Percentiles rank a stretch among this genome's conserved stretches.
These are phyloP conservation scores for Cylindroiulus punctatus DNA, from an alignment of 2,888 invertebrate genomes.

Conservation along the genomic window DNA sequence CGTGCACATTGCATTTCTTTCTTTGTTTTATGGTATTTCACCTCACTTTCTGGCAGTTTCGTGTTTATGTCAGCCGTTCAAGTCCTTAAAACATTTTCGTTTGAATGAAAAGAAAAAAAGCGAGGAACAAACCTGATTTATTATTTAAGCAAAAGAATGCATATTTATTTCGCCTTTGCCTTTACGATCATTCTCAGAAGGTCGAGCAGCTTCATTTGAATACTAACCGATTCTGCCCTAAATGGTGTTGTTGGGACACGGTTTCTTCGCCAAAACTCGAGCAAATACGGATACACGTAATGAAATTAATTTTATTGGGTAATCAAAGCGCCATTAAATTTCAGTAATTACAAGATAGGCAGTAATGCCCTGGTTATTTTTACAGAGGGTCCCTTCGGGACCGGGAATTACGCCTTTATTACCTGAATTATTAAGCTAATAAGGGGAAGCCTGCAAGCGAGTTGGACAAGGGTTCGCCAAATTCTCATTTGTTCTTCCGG, in stretches of 20 bases:
- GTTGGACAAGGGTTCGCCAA: not conserved
- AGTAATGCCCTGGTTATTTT: conserved; percentile 23
- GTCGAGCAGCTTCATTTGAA: not conserved
- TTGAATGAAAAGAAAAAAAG: not conserved
- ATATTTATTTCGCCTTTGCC: not conserved
- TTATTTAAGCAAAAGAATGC: not conserved
- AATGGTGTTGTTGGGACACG: not conserved
- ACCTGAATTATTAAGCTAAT: conserved; percentile 42
- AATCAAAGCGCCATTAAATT: conserved; percentile 16
- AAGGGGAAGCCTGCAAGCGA: not conserved
- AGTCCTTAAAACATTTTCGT: not conserved
- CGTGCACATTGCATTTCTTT: not conserved
- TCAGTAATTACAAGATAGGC: conserved; percentile 42
- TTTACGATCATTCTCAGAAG: not conserved
- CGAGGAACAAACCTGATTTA: not conserved
- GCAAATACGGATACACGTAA: conserved; percentile 12
- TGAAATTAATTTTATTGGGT: conserved; percentile 38
- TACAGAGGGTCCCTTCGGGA: conserved; percentile 22
- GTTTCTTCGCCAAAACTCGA: not conserved
- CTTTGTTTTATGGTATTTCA: conserved; percentile 1
- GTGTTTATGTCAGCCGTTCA: not conserved
- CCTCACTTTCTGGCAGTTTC: not conserved
- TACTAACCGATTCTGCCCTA: not conserved
- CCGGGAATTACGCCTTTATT: conserved; percentile 10
- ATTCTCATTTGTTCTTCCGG: not conserved